Evolutionary conservation across 2,113 vertebrate genomes (phyloP).

Genomic region (Trinectes maculatus): DNA sequence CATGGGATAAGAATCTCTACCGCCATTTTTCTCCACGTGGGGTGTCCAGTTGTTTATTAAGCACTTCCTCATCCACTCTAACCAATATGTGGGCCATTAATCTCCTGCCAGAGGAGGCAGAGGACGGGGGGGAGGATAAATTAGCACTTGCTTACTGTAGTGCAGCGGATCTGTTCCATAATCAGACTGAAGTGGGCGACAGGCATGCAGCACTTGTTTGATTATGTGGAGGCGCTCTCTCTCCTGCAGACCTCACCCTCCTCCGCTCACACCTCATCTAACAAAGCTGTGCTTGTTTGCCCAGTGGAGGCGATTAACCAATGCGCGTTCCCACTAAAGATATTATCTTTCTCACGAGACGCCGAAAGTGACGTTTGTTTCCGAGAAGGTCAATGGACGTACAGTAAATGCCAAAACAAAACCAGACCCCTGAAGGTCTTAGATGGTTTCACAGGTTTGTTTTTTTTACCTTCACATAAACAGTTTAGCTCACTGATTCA

Average conservation of each 20-base stretch:
- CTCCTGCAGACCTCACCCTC: neutral
- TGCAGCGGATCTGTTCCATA: conserved; percentile 5
- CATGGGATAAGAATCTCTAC: neutral
- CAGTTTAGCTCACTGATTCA: conserved; percentile 7
- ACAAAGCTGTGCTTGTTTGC: conserved; percentile 11
- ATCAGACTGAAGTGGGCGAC: neutral
- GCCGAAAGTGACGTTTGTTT: neutral
- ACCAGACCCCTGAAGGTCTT: neutral
- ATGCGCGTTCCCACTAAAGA: neutral
- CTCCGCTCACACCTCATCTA: conserved; percentile 8
- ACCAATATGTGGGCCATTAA: neutral
- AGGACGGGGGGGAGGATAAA: neutral
- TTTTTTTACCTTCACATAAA: neutral
- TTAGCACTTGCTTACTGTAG: neutral
- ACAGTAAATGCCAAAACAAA: neutral
- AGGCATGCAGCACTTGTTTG: conserved; percentile 31
- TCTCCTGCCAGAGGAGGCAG: neutral
- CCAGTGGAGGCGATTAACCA: neutral
- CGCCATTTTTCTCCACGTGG: conserved; percentile 19
- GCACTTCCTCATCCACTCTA: conserved; percentile 24
- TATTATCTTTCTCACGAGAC: neutral
- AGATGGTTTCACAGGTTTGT: neutral
- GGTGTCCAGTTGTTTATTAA: conserved; percentile 52
- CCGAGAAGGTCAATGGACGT: neutral
- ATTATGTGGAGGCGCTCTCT: conserved; percentile 15